These are phyloP conservation scores for Formica aserva DNA, from an alignment of 2,888 invertebrate genomes.

Conservation along the genomic window DNA sequence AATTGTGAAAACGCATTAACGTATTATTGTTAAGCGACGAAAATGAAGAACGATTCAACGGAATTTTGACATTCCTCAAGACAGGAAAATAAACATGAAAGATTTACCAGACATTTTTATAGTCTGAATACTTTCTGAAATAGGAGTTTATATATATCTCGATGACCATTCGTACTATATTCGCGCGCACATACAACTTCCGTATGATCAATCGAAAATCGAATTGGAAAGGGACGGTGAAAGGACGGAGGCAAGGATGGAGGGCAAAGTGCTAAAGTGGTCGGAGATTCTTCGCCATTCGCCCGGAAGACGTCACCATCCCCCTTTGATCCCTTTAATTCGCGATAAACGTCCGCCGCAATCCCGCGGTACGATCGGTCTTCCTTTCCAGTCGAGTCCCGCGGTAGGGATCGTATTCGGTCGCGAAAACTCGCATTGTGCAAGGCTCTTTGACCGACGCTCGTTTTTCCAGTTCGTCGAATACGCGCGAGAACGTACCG, in stretches of 20 bases:
- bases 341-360: constrained; percentile 44
- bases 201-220: neutral
- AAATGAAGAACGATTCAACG: neutral
- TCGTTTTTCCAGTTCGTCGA: constrained; percentile 43
- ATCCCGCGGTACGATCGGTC: constrained; percentile 9
- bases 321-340: constrained; percentile 48
- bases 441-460: constrained; percentile 17
- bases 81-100: neutral
- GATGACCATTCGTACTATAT: neutral
- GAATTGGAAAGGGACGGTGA: neutral
- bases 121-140: neutral
- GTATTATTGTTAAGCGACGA: neutral
- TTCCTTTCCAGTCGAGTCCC: neutral
- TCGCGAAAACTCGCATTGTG: constrained; percentile 31
- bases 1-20: no score
- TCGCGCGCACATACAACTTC: no score
- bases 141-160: neutral
- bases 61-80: neutral
- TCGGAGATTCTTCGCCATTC: neutral
- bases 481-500: constrained; percentile 42
- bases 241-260: neutral
- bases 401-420: constrained; percentile 26
- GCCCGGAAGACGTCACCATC: neutral
- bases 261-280: constrained; percentile 1
- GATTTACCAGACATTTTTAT: constrained; percentile 23